Percentiles rank a stretch among this genome's conserved stretches.
Evolutionary conservation across 2,888 invertebrate species (phyloP).

Genomic region (Plemyria rubiginata): DNA sequence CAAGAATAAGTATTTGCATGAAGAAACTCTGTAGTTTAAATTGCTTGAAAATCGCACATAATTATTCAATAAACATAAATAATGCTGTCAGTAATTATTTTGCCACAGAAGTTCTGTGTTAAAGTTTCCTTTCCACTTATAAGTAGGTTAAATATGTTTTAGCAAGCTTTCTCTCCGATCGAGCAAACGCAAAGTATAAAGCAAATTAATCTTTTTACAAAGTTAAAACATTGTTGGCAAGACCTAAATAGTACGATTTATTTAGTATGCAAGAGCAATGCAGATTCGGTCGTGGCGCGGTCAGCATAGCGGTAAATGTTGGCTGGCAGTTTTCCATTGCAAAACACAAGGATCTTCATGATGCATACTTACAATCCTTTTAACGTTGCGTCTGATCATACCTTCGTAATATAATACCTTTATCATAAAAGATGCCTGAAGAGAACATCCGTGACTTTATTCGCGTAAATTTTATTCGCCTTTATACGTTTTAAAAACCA

Average conservation of each 20-base stretch:
- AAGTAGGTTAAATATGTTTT: no score
- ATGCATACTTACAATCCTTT: not conserved
- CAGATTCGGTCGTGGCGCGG: conserved; percentile 38
- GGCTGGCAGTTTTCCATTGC: conserved; percentile 17
- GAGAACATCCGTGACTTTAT: not conserved
- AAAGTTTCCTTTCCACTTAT: no score
- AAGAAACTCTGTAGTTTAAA: conserved; percentile 63
- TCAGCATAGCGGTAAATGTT: conserved; percentile 48
- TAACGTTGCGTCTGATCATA: not conserved
- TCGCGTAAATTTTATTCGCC: no score
- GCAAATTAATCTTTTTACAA: not conserved
- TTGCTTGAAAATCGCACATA: conserved; percentile 44
- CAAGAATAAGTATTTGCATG: conserved; percentile 65
- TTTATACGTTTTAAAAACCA: no score
- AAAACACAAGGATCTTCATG: conserved; percentile 15
- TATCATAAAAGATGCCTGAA: not conserved
- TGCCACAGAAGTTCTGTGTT: no score
- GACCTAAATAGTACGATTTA: conserved; percentile 18
- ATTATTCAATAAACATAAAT: conserved; percentile 12
- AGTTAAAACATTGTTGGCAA: conserved; percentile 11
- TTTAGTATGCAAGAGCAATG: conserved; percentile 36
- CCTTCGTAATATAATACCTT: not conserved
- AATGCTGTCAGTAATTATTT: not conserved
- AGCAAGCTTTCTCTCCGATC: no score
- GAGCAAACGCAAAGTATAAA: not conserved